A percentile compares a stretch with the other conserved stretches of the same genome.
Conservation (phyloP, 2,113 vertebrate genomes). For the rabbit (Oryctolagus cuniculus) region DNA sequence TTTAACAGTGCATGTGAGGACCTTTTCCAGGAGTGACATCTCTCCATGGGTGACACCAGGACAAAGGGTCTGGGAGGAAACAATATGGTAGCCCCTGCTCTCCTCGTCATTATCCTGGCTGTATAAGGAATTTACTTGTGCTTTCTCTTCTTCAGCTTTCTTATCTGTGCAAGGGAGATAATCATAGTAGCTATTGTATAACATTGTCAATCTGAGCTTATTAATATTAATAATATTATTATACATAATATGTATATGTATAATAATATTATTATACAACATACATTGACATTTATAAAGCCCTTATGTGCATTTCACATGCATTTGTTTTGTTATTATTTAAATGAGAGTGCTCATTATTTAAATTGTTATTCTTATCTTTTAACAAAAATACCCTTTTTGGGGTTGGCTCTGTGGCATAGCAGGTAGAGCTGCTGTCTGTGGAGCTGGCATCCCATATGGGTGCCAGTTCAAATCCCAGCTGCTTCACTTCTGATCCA, state of each 20-base stretch:
- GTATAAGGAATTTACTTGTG: neutral
- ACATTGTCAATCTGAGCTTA: neutral
- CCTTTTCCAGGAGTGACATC: neutral
- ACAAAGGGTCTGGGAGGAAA: neutral
- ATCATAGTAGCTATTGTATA: neutral
- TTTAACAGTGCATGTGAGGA: neutral
- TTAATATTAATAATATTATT: neutral
- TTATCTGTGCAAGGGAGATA: neutral
- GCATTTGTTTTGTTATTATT: neutral
- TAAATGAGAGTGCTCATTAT: neutral
- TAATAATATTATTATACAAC: neutral
- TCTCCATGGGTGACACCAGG: neutral
- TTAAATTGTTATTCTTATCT: neutral
- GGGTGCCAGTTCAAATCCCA: no score
- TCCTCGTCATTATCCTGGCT: neutral
- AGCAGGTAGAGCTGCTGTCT: no score
- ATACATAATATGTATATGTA: no score
- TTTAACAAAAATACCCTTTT: constrained; percentile 6
- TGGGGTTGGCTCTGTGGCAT: no score
- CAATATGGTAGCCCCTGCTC: neutral
- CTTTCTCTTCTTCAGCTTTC: neutral
- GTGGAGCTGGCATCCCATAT: no score
- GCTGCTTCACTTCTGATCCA: no score
- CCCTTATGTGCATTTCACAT: neutral
- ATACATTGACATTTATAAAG: constrained; percentile 6